These are phyloP conservation scores for Scylla paramamosain DNA, from an alignment of 1,140 invertebrate genomes.

Conservation along the genomic window DNA sequence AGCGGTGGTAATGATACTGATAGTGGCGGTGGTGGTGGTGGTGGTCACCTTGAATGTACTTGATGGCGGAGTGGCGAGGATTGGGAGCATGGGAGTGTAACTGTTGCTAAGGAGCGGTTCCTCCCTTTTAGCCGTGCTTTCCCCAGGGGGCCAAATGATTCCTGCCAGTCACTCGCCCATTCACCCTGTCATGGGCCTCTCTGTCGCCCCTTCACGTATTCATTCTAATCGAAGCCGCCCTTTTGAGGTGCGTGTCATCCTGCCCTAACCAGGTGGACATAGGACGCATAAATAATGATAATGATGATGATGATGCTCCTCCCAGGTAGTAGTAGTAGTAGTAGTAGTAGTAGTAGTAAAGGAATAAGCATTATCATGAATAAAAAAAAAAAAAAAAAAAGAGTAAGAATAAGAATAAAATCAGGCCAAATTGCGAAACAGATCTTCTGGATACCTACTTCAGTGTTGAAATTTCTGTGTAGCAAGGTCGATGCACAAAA, in stretches of 20 bases:
- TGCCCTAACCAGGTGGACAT: not conserved
- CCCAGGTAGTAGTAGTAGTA: conserved; percentile 43
- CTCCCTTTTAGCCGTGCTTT: not conserved
- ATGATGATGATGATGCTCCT: not conserved
- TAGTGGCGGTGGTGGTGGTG: not conserved
- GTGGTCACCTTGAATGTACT: not conserved
- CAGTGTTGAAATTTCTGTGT: conserved; percentile 46
- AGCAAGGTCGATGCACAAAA: not conserved
- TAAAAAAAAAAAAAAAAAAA: not conserved
- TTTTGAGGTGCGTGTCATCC: not conserved
- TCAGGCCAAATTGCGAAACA: too few relatives aligned
- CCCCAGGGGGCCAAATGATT: not conserved
- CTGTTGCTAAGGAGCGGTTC: not conserved
- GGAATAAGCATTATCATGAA: not conserved
- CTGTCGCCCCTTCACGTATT: not conserved
- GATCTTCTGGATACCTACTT: conserved; percentile 32
- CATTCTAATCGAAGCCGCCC: not conserved
- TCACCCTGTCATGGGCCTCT: not conserved
- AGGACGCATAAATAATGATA: not conserved
- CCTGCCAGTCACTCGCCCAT: not conserved
- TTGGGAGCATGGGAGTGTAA: not conserved
- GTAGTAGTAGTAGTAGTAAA: conserved; percentile 33
- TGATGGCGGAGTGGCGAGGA: not conserved
- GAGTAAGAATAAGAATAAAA: not conserved
- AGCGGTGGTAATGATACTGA: too few relatives aligned